Base-by-base conservation (phyloP, 1,140 invertebrate genomes). In the Stratiolaelaps scimitus region DNA sequence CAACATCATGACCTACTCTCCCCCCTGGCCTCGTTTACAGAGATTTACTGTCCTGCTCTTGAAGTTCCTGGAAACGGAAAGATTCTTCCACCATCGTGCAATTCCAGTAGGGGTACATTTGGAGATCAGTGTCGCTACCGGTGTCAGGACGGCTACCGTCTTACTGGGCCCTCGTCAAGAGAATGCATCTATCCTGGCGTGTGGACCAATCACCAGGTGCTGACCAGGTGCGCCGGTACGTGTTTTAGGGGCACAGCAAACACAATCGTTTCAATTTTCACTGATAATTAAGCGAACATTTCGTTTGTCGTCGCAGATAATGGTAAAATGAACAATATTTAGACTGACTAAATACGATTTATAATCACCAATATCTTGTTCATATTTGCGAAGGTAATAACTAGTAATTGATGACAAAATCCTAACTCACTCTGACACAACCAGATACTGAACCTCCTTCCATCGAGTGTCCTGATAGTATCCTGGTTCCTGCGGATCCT, bases 81-180 rank as follows among this genome's bases (percentile, higher is more conserved):
- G 13, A 74, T 81, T 26, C 72, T 69, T 29, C 81, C 81, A 0
- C 68, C 72, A n/a, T 75, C 73, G 7, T 83, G 79, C 71, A 77
- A 69, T 4, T 74, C 71, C n/a, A 69, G 71, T 0, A 75, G 74
- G 43, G 81, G 80, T 53, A 72, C 74, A 0, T 82, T 79, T 70
- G 79, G 78, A 1, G 79, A 78, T 44, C 76, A 74, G 19, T 83
- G 83, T 71, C 76, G 72, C 0, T 77, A 81, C 34, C 70, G 70
- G 1, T 85, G 83, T 71, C 71, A 79, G 29, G 67, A 76, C 13
- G 83, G 83, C 17, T 84, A 80, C 70, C 70, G 74, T 46, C 68
- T 82, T 0, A 70, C 74, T 43, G 83, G 83, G 0, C 77, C 80
- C 10, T 60, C 67, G 17, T 71, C 67, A 10, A 76, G 76, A 69